Percentiles rank a stretch among this genome's conserved stretches.
Evolutionary conservation across 1,140 invertebrate genomes (phyloP).

Genomic region (Teleogryllus occipitalis): DNA sequence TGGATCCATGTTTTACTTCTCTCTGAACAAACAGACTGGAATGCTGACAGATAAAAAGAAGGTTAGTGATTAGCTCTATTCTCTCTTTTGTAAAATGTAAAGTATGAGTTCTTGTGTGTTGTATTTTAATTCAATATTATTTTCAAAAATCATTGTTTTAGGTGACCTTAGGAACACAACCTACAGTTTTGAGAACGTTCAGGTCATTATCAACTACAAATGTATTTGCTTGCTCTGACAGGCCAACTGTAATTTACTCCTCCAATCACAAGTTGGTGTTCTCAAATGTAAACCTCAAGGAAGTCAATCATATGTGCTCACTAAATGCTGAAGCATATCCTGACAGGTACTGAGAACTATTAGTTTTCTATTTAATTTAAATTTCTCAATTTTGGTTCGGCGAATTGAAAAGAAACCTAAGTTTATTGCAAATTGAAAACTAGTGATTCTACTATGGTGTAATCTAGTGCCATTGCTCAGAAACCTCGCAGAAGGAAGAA

Average conservation of each 20-base stretch:
- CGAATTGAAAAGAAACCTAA: too few relatives aligned
- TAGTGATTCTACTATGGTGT: too few relatives aligned
- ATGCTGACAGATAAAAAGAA: constrained; percentile 74
- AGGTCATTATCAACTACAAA: constrained; percentile 87
- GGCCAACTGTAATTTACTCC: constrained; percentile 97
- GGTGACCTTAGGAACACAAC: constrained; percentile 93
- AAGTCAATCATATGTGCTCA: constrained; percentile 98
- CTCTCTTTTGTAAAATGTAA: neutral
- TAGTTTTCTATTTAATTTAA: too few relatives aligned
- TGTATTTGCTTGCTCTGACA: constrained; percentile 97
- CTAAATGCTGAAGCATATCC: constrained; percentile 90
- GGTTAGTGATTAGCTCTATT: constrained; percentile 34
- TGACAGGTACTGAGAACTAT: constrained; percentile 53
- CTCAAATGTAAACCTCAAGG: constrained; percentile 97
- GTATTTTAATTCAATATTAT: neutral
- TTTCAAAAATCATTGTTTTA: constrained; percentile 22
- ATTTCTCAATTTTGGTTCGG: too few relatives aligned
- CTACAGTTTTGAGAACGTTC: constrained; percentile 87
- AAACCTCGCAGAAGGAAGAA: too few relatives aligned
- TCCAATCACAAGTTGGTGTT: constrained; percentile 98
- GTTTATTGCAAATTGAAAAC: too few relatives aligned
- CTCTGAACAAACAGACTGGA: constrained; percentile 63
- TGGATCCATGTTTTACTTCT: constrained; percentile 96
- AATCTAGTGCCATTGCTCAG: too few relatives aligned
- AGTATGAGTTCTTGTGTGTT: neutral